Conservation (phyloP, 2,888 invertebrate genomes). For the Uropetala carovei region DNA sequence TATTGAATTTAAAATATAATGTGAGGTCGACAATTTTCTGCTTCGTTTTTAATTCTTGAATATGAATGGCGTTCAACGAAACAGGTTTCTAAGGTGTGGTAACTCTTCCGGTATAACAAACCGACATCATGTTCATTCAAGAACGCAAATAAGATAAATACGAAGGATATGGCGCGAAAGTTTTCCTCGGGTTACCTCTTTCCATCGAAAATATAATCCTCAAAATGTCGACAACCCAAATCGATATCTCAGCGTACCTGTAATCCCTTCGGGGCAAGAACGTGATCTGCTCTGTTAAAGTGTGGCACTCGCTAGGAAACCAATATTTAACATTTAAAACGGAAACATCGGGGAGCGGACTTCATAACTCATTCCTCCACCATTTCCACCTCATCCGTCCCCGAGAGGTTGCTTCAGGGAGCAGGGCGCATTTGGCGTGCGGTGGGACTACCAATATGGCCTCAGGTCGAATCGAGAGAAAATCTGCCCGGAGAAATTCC, state of each 20-base stretch:
- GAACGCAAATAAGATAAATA: background rate
- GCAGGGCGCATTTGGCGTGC: background rate
- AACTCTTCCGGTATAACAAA: too few relatives aligned
- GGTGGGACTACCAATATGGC: conserved; percentile 20
- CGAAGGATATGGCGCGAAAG: background rate
- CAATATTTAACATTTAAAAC: background rate
- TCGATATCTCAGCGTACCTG: background rate
- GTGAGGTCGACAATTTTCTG: too few relatives aligned
- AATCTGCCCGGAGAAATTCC: conserved; percentile 21
- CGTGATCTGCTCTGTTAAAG: background rate
- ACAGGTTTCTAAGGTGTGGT: too few relatives aligned
- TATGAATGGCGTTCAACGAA: too few relatives aligned
- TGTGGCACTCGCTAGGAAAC: background rate
- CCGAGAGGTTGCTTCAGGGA: background rate
- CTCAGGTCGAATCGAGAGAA: conserved; percentile 1
- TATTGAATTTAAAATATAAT: too few relatives aligned
- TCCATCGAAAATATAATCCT: background rate
- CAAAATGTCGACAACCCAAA: conserved; percentile 50
- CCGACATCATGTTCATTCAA: too few relatives aligned
- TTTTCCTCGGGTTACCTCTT: background rate
- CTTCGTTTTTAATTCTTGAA: too few relatives aligned
- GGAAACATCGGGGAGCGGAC: background rate
- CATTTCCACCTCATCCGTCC: background rate
- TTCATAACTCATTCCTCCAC: background rate
- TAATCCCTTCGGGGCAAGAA: background rate